Evolutionary conservation across 2,888 invertebrate genomes (phyloP).

Genomic region (Thymelicus acteon): DNA sequence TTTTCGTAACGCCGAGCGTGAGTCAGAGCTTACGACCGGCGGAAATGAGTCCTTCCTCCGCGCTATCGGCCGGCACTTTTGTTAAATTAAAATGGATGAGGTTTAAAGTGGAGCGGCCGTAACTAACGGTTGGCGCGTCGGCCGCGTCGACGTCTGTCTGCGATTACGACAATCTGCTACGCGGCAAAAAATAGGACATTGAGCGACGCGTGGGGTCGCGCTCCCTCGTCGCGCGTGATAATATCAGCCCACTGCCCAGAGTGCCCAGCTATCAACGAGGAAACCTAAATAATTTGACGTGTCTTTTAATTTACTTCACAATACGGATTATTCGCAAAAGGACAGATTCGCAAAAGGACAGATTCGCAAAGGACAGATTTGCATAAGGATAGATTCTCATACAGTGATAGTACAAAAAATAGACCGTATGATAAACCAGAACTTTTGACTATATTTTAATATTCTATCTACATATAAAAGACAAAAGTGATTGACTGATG

Average conservation of each 20-base stretch:
- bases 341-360: no score
- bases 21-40: constrained; percentile 61
- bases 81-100: constrained; percentile 84
- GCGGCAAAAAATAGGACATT: constrained; percentile 66
- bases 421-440: no score
- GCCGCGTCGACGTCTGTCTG: constrained; percentile 63
- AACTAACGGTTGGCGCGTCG: constrained; percentile 72
- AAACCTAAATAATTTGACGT: constrained; percentile 45
- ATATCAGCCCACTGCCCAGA: constrained; percentile 21
- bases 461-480: no score
- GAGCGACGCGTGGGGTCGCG: constrained; percentile 68
- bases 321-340: constrained; percentile 8
- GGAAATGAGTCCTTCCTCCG: constrained; percentile 82
- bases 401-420: no score
- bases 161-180: constrained; percentile 66
- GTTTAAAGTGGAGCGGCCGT: constrained; percentile 82
- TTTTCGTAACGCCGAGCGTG: constrained; percentile 44
- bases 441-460: no score
- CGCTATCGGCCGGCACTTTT: constrained; percentile 83
- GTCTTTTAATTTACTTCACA: background rate
- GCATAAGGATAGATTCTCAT: no score
- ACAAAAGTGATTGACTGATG: no score
- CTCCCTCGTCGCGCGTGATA: constrained; percentile 45
- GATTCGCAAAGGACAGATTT: no score
- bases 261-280: constrained; percentile 46